These are phyloP conservation scores for Kuschelorhynchus macadamiae DNA, from an alignment of 2,888 invertebrate genomes.

Conservation along the genomic window DNA sequence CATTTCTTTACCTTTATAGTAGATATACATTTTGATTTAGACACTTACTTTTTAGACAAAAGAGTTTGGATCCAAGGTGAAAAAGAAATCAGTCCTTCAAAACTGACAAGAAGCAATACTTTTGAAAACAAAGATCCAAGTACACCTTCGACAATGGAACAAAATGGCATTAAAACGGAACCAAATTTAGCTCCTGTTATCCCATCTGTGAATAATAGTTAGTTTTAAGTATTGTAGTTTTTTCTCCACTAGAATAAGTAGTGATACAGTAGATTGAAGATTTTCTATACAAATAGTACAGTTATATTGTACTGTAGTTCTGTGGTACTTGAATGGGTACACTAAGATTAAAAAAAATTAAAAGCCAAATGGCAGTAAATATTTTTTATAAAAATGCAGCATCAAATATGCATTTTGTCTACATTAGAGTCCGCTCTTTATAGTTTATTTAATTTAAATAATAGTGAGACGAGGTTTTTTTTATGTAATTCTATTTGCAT, in stretches of 20 bases:
- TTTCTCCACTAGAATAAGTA: neutral
- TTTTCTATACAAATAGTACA: neutral
- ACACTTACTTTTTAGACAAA: conserved; percentile 43
- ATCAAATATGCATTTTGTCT: neutral
- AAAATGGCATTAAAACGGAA: conserved; percentile 8
- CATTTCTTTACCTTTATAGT: too few relatives aligned
- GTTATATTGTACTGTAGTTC: neutral
- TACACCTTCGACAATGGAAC: neutral
- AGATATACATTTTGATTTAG: too few relatives aligned
- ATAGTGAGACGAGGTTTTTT: too few relatives aligned
- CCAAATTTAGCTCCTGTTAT: conserved; percentile 19
- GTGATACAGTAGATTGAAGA: neutral
- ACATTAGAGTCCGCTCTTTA: too few relatives aligned
- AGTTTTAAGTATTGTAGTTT: conserved; percentile 1
- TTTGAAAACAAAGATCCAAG: conserved; percentile 72
- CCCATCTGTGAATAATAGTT: conserved; percentile 21
- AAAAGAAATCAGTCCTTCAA: conserved; percentile 58
- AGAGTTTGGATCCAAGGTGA: conserved; percentile 62
- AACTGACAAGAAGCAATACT: conserved; percentile 75
- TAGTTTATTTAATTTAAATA: too few relatives aligned
- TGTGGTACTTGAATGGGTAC: neutral
- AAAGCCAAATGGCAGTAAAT: too few relatives aligned
- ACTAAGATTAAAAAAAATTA: neutral
- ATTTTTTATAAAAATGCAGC: too few relatives aligned
- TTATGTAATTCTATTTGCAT: too few relatives aligned